Conservation (phyloP, 2,113 vertebrate species). For the Gymnorhina tibicen region DNA sequence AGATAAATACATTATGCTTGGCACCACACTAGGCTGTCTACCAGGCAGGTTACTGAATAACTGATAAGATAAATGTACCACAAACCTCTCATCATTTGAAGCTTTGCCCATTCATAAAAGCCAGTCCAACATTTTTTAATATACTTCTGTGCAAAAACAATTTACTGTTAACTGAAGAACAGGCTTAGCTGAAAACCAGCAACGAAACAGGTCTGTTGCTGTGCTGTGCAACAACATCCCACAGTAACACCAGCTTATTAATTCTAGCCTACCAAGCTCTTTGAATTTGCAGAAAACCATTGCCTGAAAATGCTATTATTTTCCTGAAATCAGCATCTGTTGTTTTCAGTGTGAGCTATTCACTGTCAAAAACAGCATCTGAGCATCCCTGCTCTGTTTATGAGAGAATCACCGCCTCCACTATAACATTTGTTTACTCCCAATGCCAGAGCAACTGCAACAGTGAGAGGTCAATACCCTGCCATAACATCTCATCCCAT, state of each 20-base stretch:
- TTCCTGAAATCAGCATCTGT: conserved; percentile 60
- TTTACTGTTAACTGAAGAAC: background rate
- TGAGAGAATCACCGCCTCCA: background rate
- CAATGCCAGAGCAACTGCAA: background rate
- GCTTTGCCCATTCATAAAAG: background rate
- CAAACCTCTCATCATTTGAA: background rate
- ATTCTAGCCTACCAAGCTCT: background rate
- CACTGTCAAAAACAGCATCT: conserved; percentile 12
- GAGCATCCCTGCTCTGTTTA: background rate
- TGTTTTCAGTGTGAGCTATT: conserved; percentile 37
- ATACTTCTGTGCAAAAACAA: background rate
- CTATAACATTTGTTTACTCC: background rate
- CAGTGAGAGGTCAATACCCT: background rate
- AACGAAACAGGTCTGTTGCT: background rate
- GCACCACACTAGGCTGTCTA: background rate
- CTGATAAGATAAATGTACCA: background rate
- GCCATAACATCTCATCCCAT: background rate
- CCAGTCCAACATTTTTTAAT: background rate
- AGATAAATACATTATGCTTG: background rate
- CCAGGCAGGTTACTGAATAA: background rate
- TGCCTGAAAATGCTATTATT: conserved; percentile 44
- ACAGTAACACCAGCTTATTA: background rate
- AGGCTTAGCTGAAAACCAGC: background rate
- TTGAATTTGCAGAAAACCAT: background rate
- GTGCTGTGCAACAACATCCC: background rate